Base-by-base conservation (phyloP, 2,113 vertebrate genomes). In the Prunella fulvescens region DNA sequence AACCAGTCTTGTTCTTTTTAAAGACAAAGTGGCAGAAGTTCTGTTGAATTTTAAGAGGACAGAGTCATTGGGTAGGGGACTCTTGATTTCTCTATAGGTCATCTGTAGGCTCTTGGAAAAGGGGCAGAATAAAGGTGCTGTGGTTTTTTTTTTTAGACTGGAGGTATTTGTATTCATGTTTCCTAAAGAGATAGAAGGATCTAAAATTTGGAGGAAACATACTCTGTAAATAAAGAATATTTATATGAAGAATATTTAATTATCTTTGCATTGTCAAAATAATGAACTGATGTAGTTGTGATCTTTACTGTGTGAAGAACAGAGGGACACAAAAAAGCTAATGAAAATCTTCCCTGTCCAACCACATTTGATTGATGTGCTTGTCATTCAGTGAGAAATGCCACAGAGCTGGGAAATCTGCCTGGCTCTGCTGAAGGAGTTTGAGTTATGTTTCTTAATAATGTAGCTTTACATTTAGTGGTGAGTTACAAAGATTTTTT, bases 361-460 rank as follows among this genome's bases (percentile, higher is more conserved):
- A 58, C 53, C 50, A 40, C 26, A 13, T 93, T 60, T 89, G 48
- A 93, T 86, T 67, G 45, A 85, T 92, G 95, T 95, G 17, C 73
- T 83, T 88, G 80, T 70, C 25, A 7, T 92, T 93, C 53, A 65
- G 19, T 42, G 83, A 81, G 26, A 92, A 88, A 89, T 90, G 56
- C n/a, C n/a, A 93, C 56, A 45, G 50, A 48, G 70, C 35, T 91
- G 57, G 64, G 60, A 82, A 90, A 58, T 88, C 42, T 71, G 29
- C 54, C 64, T 82, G 53, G 8, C 60, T 66, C 56, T 83, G 78
- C 86, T 86, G 88, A 60, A 87, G 60, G 78, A 93, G 11, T 84
- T 64, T 94, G 88, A 96, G 19, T 90, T 94, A 93, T 74, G 67
- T 86, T 90, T 92, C 65, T 91, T 89, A 96, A 95, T 93, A 95